Base-by-base conservation (phyloP, 2,797 vertebrate genomes). In the Smutsia temminckii region DNA sequence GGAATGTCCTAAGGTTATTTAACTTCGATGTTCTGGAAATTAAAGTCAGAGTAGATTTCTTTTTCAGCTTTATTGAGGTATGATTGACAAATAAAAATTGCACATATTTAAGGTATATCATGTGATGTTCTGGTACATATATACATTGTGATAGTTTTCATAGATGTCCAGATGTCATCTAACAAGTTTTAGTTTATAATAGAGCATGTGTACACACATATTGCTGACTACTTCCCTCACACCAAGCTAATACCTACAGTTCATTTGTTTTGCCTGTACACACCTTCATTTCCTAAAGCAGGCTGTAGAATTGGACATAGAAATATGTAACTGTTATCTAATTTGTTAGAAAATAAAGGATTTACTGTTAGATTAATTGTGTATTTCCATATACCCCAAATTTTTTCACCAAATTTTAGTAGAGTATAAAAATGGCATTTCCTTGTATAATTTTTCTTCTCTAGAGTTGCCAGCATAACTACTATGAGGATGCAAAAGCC, bases 401-500 rank as follows among this genome's bases (percentile, higher is more conserved):
- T 57, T 57, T 34, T 94, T 85, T 46, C 14, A 92, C 40, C 37
- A 75, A 75, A 68, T 86, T 87, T 91, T 74, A 85, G 51, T 85
- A 49, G 57, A 84, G 17, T 89, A 59, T 89, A 94, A 95, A 91
- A 90, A 75, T 85, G 78, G 53, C 57, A 81, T 96, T 89, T 94
- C 91, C 93, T 96, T 91, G 96, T 96, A 79, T 83, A 83, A 92
- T 96, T 97, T 95, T 96, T 53, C 97, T 99, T 98, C 85, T 95
- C 27, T 98, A 99, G 99, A 99, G 99, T 94, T 99, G 99, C 96
- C 99, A 99, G 2, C 99, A 99, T 96, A 99, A 99, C 98, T 99
- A 99, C 97, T 99, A 99, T 85, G 99, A 99, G 98, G 99, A 99
- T 25, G 99, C 99, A 96, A 99, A 99, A 98, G 99, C 99, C 21